phyloP scores from a whole-genome alignment of 2,888 invertebrate genomes.

The Chrysopilus asiliformis region DNA sequence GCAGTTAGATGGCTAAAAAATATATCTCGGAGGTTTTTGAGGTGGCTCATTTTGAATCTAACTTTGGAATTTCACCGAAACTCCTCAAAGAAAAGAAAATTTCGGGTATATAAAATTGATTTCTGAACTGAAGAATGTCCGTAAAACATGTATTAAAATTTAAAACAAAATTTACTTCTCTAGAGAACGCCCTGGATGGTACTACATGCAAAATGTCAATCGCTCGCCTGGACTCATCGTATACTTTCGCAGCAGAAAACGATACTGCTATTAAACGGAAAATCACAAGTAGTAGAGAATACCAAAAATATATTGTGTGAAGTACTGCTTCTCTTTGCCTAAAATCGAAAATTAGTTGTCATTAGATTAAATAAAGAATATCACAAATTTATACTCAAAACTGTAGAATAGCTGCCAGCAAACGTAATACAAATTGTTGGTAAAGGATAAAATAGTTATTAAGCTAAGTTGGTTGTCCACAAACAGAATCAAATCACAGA shows the following conservation, averaged over 20 bases:
- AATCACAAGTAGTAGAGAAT: constrained; percentile 38
- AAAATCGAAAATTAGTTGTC: constrained; percentile 43
- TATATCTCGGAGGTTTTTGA: no score
- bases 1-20: no score
- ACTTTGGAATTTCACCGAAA: no score
- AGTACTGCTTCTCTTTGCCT: constrained; percentile 30
- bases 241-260: constrained; percentile 36
- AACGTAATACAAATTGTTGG: constrained; percentile 55
- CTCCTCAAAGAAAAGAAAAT: no score
- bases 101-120: no score
- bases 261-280: constrained; percentile 37
- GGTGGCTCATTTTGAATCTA: no score
- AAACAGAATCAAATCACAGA: constrained; percentile 42
- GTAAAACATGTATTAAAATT: no score
- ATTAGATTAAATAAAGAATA: no score
- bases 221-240: constrained; percentile 38
- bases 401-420: constrained; percentile 54
- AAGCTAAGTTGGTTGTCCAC: constrained; percentile 45
- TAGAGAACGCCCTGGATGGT: constrained; percentile 30
- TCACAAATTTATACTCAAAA: no score
- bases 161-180: no score
- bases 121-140: no score
- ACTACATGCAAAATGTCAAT: constrained; percentile 37
- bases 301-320: constrained; percentile 37
- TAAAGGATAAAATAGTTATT: constrained; percentile 48